phyloP scores from a whole-genome alignment of 1,140 invertebrate genomes.

The Mylabris phalerata region DNA sequence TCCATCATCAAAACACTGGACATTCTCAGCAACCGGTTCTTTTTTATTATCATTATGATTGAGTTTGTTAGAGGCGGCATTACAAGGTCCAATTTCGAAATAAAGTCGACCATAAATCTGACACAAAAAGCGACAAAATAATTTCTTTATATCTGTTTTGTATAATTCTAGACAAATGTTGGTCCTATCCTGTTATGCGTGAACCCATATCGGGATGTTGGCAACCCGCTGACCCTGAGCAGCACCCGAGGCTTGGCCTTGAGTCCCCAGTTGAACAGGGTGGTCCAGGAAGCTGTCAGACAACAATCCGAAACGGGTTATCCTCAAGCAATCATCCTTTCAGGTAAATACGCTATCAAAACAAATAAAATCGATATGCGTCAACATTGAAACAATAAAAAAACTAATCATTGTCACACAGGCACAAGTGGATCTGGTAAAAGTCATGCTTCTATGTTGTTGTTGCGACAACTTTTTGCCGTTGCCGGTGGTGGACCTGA shows the following conservation, averaged over 20 bases:
- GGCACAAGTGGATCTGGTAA: conserved; percentile 92
- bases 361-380: not conserved
- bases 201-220: conserved; percentile 81
- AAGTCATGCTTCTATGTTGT: conserved; percentile 86
- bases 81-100: not conserved
- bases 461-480: conserved; percentile 85
- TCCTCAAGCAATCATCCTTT: conserved; percentile 89
- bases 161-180: conserved; percentile 73
- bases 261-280: conserved; percentile 68
- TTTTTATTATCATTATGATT: not conserved
- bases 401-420: conserved; percentile 33
- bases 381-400: not conserved
- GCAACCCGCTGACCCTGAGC: conserved; percentile 79
- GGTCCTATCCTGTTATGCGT: conserved; percentile 84
- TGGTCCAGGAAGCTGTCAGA: conserved; percentile 85
- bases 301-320: conserved; percentile 91
- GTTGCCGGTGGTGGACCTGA: conserved; percentile 88
- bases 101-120: not conserved
- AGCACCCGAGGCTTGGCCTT: conserved; percentile 67
- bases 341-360: conserved; percentile 51
- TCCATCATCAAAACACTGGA: not conserved
- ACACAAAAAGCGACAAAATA: too few species aligned
- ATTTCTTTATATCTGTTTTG: not conserved
- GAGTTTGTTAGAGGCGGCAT: not conserved
- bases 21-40: not conserved